Conservation (phyloP, 2,888 invertebrate species). For the Fissipunctia ypsillon region DNA sequence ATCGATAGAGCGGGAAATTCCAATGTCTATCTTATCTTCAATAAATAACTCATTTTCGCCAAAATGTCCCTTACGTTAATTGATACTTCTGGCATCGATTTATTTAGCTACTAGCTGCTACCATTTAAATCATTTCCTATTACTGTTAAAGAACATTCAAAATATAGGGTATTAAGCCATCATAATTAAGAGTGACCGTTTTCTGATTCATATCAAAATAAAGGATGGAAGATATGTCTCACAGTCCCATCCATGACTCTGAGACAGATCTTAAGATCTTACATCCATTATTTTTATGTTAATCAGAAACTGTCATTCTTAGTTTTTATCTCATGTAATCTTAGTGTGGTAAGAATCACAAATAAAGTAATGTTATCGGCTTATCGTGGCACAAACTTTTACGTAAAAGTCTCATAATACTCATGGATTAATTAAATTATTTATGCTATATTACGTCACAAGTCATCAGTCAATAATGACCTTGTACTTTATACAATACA, state of each 20-base stretch:
- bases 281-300: neutral
- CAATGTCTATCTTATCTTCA: too few relatives aligned
- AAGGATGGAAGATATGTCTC: too few relatives aligned
- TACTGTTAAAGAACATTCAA: neutral
- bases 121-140: neutral
- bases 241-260: too few relatives aligned
- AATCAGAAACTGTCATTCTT: neutral
- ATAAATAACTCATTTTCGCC: too few relatives aligned
- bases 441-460: constrained; percentile 1
- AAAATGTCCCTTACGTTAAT: too few relatives aligned
- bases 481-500: constrained; percentile 22
- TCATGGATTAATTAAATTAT: constrained; percentile 14
- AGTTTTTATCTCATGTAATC: neutral
- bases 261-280: neutral
- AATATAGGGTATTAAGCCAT: too few relatives aligned
- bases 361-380: constrained; percentile 20
- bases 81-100: too few relatives aligned
- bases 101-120: neutral
- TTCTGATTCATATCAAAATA: too few relatives aligned
- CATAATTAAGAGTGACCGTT: too few relatives aligned
- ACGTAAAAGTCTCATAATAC: neutral
- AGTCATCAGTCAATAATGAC: constrained; percentile 5
- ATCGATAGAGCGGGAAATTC: too few relatives aligned
- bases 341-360: neutral
- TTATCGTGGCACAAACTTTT: neutral